These are phyloP conservation scores for Anoncus sp. DNA, from an alignment of 2,888 invertebrate genomes.

Conservation along the genomic window DNA sequence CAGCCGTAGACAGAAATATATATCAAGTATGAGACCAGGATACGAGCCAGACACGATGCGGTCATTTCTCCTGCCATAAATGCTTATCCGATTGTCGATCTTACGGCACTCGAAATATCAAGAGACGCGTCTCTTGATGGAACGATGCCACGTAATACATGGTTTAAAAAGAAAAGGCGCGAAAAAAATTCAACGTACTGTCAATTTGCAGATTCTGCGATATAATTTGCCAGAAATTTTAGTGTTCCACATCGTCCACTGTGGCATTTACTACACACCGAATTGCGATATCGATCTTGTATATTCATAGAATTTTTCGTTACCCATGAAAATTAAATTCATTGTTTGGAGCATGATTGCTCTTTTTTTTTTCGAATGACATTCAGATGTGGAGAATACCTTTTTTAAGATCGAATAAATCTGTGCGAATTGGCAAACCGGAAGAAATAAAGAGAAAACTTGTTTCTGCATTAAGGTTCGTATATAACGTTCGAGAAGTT, in stretches of 20 bases:
- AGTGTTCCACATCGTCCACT: background rate
- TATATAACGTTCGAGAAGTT: slow-evolving; percentile 51
- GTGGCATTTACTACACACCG: too few species aligned
- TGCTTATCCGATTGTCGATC: slow-evolving; percentile 55
- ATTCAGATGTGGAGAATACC: background rate
- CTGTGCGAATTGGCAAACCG: slow-evolving; percentile 12
- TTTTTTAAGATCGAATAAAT: background rate
- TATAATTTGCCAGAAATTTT: slow-evolving; percentile 32
- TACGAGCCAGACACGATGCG: slow-evolving; percentile 57
- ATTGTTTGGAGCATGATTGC: background rate
- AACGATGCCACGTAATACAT: slow-evolving; percentile 24
- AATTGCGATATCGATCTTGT: slow-evolving; percentile 24
- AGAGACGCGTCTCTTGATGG: background rate
- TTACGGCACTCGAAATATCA: slow-evolving; percentile 17
- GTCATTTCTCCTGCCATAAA: slow-evolving; percentile 51
- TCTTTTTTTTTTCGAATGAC: background rate
- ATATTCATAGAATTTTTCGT: slow-evolving; percentile 15
- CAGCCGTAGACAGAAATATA: background rate
- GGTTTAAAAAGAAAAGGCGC: slow-evolving; percentile 11
- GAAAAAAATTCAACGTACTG: slow-evolving; percentile 27
- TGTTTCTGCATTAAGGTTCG: slow-evolving; percentile 38
- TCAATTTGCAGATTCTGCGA: slow-evolving; percentile 22
- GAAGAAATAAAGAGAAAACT: slow-evolving; percentile 26
- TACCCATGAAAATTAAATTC: slow-evolving; percentile 5
- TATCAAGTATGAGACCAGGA: slow-evolving; percentile 40